Base-by-base conservation (phyloP, 2,113 vertebrate species). In the Colaptes auratus region DNA sequence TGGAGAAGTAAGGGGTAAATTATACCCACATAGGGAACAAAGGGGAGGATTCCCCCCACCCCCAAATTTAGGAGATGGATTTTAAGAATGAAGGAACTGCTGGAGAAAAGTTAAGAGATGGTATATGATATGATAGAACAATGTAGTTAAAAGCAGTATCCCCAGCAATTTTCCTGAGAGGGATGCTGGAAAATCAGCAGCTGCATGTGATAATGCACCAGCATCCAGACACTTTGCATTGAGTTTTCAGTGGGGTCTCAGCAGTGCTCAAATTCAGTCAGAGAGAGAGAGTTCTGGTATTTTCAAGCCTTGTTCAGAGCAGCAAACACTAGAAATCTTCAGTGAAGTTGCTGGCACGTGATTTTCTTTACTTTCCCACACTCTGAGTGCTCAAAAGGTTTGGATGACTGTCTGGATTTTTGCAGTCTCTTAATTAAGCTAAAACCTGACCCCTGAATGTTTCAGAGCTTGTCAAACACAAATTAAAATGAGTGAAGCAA, bases 351-450 rank as follows among this genome's bases (percentile, higher is more conserved):
- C 82, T 88, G 79, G 65, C 0, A 63, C 12, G 11, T 80, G 85
- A 86, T 90, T 84, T 95, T 87, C 58, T 75, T 92, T 70, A 69
- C n/a, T 94, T 95, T 94, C 91, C 90, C 86, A 81, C 89, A 86
- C 42, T 86, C 56, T 0, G 1, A 93, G 48, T 31, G 35, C 64
- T 94, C 66, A 55, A 81, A 89, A 85, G 91, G 88, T 73, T 95
- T 93, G 76, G 87, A 82, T 84, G 65, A 73, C 78, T 93, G 75
- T 95, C 88, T 81, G 75, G 60, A 91, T 93, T 95, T 94, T 83
- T 93, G 70, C 75, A 75, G 88, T 90, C 61, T 88, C 76, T 91
- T 95, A 92, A 87, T 94, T 92, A 95, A 95, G 70, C 86, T 94
- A 82, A 96, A 94, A 82, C 44, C 70, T 4, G 30, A 80, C 86